phyloP scores from a whole-genome alignment of 2,113 vertebrate species.

The Panthera uncia region DNA sequence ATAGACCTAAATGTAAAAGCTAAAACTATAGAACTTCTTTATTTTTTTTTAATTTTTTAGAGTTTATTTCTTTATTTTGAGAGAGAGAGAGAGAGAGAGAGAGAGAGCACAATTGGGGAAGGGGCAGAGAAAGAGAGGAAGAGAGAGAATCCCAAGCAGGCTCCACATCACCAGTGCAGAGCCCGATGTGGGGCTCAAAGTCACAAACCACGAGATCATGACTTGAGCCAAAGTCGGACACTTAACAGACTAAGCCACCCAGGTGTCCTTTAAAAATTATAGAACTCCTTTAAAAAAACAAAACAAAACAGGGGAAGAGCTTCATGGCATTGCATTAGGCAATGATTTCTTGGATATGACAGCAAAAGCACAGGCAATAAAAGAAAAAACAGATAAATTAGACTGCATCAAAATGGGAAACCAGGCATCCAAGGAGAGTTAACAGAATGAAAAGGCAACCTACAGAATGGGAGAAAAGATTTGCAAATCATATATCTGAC shows the following conservation, averaged over 20 bases:
- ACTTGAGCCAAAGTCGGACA: too few species aligned
- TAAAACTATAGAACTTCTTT: not conserved
- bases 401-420: not conserved
- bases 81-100: too few species aligned
- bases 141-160: too few species aligned
- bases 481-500: not conserved
- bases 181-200: too few species aligned
- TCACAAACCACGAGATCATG: too few species aligned
- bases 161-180: too few species aligned
- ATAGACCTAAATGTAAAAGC: not conserved
- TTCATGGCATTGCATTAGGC: not conserved
- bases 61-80: too few species aligned
- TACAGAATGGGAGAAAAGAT: not conserved
- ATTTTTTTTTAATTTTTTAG: too few species aligned
- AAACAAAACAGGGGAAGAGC: not conserved
- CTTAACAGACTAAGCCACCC: too few species aligned
- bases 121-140: too few species aligned
- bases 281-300: not conserved
- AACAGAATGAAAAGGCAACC: not conserved
- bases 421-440: not conserved
- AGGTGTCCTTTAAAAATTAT: not conserved
- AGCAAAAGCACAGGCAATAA: not conserved
- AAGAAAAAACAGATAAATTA: not conserved
- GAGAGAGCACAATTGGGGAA: too few species aligned
- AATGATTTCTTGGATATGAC: not conserved